phyloP scores from a whole-genome alignment of 2,888 invertebrate genomes.

The Furcula furcula region DNA sequence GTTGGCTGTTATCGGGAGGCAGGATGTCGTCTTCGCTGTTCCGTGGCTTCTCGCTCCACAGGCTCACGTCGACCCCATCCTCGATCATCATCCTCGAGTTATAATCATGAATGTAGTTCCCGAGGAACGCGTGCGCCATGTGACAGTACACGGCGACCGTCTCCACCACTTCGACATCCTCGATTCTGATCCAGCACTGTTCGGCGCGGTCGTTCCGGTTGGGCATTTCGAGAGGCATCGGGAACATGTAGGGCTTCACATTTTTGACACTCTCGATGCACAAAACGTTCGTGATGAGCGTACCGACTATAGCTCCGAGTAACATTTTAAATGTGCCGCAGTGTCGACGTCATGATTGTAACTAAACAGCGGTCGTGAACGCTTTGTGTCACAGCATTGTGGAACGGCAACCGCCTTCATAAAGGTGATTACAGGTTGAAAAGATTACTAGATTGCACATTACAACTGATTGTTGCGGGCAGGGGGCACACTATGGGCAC shows the following conservation, averaged over 20 bases:
- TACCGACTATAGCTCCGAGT: conserved; percentile 39
- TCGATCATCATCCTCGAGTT: conserved; percentile 64
- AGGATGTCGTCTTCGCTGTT: conserved; percentile 36
- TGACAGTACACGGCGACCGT: conserved; percentile 58
- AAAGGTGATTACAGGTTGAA: conserved; percentile 60
- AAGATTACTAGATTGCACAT: conserved; percentile 63
- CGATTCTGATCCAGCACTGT: conserved; percentile 71
- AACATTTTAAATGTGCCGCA: conserved; percentile 74
- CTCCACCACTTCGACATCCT: conserved; percentile 64
- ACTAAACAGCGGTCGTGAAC: conserved; percentile 61
- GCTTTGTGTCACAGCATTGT: conserved; percentile 49
- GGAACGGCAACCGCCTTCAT: conserved; percentile 56
- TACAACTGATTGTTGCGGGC: conserved; percentile 42
- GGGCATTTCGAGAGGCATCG: conserved; percentile 65
- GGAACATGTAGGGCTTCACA: conserved; percentile 49
- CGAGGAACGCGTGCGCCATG: conserved; percentile 57
- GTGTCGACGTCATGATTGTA: conserved; percentile 62
- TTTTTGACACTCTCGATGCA: conserved; percentile 34
- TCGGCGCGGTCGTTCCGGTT: conserved; percentile 65
- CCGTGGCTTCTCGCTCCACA: conserved; percentile 60
- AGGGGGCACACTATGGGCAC: conserved; percentile 22
- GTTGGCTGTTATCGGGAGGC: conserved; percentile 27
- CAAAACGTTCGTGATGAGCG: conserved; percentile 32
- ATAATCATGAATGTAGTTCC: conserved; percentile 60
- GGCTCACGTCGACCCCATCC: conserved; percentile 61